Evolutionary conservation across 2,113 vertebrate species (phyloP), one percentile per base, ranked within the genome.

Genomic region (Dicentrarchus labrax): DNA sequence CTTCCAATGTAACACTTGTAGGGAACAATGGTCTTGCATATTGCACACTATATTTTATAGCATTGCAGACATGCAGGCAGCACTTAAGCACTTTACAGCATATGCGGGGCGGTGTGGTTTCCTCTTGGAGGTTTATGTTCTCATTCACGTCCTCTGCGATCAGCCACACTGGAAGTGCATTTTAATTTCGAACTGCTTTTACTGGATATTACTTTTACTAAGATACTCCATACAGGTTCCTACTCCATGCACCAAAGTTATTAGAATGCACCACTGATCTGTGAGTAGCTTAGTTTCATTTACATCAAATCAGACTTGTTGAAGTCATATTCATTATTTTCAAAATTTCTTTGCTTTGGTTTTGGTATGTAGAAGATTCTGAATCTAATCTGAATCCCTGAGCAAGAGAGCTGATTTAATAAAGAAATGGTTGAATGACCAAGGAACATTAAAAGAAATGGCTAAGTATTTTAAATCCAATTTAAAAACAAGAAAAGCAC

Each of bases 21-120:
- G 81, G 82, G 84, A 89, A 91, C 92, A 89, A 92, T 87, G 74
- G 89, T 87, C 82, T 90, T 87, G 88, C 86, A 88, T 93, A 90
- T 88, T 93, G 76, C 82, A 85, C 81, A 67, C 71, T 80, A 76
- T 87, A 81, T 89, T 88, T 85, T 89, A 86, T 90, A 67, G 87
- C 76, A 66, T 68, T 67, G 83, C 82, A 81, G 89, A 81, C 78
- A 60, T 66, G 84, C 69, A 84, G 76, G 83, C 72, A 70, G 83
- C 72, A 83, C 80, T 80, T 82, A 87, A 88, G 62, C 30, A 75
- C 85, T 89, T 86, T 78, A 82, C 56, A 73, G 48, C 78, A 57
- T 39, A 86, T 70, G 75, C n/a, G 24, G 38, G 24, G 24, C 41
- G 6, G 62, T 66, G 43, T 57, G 53, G 65, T 19, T 83, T 22